A percentile compares a stretch with the other conserved stretches of the same genome.
phyloP scores from a whole-genome alignment of 2,113 vertebrate genomes.

The Prunella himalayana region DNA sequence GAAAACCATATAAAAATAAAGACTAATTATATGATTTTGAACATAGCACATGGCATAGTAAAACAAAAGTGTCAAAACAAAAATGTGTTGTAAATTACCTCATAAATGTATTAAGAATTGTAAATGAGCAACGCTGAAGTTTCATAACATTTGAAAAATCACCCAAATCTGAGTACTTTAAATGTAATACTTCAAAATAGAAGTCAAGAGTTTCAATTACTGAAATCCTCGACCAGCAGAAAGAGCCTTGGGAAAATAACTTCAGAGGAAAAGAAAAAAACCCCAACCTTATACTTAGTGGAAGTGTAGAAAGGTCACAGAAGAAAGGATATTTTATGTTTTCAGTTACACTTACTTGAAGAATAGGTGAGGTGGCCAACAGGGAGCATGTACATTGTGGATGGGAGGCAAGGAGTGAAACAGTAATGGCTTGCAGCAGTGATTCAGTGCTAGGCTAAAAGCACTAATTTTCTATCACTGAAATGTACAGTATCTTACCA shows the following conservation, averaged over 20 bases:
- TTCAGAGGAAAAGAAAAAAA: neutral
- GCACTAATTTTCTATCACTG: neutral
- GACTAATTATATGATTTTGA: neutral
- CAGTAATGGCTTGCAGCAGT: neutral
- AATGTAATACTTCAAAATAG: neutral
- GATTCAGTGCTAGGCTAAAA: neutral
- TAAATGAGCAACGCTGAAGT: rapidly evolving
- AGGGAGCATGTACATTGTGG: neutral
- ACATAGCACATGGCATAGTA: neutral
- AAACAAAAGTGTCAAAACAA: neutral
- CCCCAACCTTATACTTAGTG: neutral
- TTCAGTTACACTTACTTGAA: neutral
- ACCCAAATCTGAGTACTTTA: neutral
- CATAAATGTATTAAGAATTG: neutral
- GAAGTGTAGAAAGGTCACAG: neutral
- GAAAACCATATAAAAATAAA: neutral
- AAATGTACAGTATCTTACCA: neutral
- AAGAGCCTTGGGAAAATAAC: neutral
- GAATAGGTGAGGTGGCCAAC: neutral
- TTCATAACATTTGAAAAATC: neutral
- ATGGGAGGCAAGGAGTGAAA: neutral
- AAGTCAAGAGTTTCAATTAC: neutral
- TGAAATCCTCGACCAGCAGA: neutral
- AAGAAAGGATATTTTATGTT: neutral
- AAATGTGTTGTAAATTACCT: neutral